Evolutionary conservation across 2,888 invertebrate genomes (phyloP).

Genomic region (Drosophila paramelanica): DNA sequence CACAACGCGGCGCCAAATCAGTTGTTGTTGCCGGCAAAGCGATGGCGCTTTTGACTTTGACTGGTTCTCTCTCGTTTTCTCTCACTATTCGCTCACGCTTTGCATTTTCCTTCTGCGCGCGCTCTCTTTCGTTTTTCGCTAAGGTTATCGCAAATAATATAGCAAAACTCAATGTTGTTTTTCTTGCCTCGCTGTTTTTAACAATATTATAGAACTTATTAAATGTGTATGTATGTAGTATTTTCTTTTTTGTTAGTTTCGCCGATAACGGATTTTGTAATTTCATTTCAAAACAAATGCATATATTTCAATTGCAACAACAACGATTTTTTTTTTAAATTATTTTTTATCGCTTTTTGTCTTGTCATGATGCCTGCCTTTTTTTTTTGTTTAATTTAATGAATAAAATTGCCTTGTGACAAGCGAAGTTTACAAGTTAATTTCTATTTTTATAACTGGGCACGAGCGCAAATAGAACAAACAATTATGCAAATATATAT

Average conservation of each 20-base stretch:
- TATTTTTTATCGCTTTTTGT: conserved; percentile 25
- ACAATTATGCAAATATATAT: conserved; percentile 28
- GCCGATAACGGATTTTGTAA: conserved; percentile 19
- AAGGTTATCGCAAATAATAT: conserved; percentile 72
- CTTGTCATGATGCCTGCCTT: conserved; percentile 46
- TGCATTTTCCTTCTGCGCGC: conserved; percentile 11
- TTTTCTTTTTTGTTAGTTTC: conserved; percentile 15
- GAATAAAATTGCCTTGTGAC: conserved; percentile 31
- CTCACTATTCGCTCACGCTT: background rate
- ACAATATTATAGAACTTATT: conserved; percentile 43
- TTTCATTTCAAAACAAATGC: conserved; percentile 44
- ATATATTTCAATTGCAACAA: conserved; percentile 4
- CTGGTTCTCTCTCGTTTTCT: background rate
- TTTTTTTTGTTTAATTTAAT: conserved; percentile 18
- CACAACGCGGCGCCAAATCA: conserved; percentile 67
- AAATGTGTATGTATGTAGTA: conserved; percentile 8
- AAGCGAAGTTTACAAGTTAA: conserved; percentile 6
- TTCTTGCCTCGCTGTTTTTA: conserved; percentile 41
- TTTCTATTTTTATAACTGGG: background rate
- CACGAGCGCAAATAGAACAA: conserved; percentile 17
- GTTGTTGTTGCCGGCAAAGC: conserved; percentile 48
- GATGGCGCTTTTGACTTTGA: conserved; percentile 40
- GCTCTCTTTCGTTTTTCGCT: conserved; percentile 27
- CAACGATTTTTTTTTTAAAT: background rate
- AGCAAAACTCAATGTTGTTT: conserved; percentile 54